Base-by-base conservation (phyloP, 2,888 invertebrate genomes). In the Cynaeus angustus region DNA sequence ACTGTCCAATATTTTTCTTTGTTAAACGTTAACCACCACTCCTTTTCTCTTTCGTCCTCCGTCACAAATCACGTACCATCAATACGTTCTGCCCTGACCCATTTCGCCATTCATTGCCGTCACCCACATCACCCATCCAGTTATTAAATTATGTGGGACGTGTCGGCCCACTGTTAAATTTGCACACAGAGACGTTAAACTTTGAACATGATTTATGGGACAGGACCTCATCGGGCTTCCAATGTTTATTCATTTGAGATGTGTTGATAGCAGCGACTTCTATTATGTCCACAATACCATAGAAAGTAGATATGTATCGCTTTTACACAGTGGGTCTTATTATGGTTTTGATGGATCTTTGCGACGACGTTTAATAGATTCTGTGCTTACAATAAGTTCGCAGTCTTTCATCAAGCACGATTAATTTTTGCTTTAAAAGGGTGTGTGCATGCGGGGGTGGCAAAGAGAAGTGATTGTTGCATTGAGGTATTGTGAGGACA, bases 161-260 rank as follows among this genome's bases (percentile, higher is more conserved):
- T 56, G 65, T 69, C 65, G 55, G 38, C 28, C n/a, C 33, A 21
- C 43, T 61, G 26, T 48, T 56, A 46, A 43, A 30, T 68, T 58
- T 58, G 33, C 48, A 58, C 21, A 13, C 9, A 21, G 21, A 65
- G 62, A 62, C 41, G 38, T 43, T 28, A 16, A 68, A 68, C 50
- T 46, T 43, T 43, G 9, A 45, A 43, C 69, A 66, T 65, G 65
- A 69, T 65, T 69, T 69, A 59, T 69, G 65, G 41, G 59, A 26
- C 14, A 50, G 46, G 33, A 62, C 58, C 64, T 64, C 64, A 28
- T 70, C 66, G 66, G 50, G 45, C 55, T 56, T 46, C 56, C 59
- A 67, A 71, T 71, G 70, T 71, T 71, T 71, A 67, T 71, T 67
- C 70, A 52, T 56, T 62, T 33, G 56, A 70, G 58, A 70, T 71